Conservation (phyloP, 1,140 invertebrate genomes). For the Spodoptera frugiperda region DNA sequence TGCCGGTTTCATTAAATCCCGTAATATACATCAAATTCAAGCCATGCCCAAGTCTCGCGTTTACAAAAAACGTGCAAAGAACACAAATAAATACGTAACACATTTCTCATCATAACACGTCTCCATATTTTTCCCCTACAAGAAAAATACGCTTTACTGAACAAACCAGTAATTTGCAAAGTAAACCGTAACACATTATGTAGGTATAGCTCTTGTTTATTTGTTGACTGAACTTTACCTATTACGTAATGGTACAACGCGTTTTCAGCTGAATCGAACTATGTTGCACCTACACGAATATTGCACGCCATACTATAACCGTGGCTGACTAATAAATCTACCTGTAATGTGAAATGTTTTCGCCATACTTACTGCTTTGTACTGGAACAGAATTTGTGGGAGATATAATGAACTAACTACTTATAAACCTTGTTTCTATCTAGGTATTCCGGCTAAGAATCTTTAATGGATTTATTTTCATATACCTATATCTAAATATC, state of each 20-base stretch:
- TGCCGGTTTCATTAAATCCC: too few relatives aligned
- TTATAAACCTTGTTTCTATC: too few relatives aligned
- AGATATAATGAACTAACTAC: too few relatives aligned
- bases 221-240: conserved; percentile 11
- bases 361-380: too few relatives aligned
- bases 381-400: too few relatives aligned
- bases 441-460: too few relatives aligned
- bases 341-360: too few relatives aligned
- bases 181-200: neutral
- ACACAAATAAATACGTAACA: neutral
- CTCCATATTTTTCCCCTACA: conserved; percentile 1
- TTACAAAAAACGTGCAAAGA: too few relatives aligned
- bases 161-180: conserved; percentile 1
- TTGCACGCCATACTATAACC: neutral
- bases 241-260: conserved; percentile 20
- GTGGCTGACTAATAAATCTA: neutral
- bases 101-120: neutral
- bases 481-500: too few relatives aligned
- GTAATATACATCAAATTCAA: too few relatives aligned
- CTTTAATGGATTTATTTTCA: too few relatives aligned
- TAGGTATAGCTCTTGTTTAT: conserved; percentile 3
- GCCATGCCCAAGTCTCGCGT: too few relatives aligned
- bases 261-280: neutral
- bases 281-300: neutral
- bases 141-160: neutral